Base-by-base conservation (phyloP, 2,888 invertebrate genomes). In the Harpalus rubripes region DNA sequence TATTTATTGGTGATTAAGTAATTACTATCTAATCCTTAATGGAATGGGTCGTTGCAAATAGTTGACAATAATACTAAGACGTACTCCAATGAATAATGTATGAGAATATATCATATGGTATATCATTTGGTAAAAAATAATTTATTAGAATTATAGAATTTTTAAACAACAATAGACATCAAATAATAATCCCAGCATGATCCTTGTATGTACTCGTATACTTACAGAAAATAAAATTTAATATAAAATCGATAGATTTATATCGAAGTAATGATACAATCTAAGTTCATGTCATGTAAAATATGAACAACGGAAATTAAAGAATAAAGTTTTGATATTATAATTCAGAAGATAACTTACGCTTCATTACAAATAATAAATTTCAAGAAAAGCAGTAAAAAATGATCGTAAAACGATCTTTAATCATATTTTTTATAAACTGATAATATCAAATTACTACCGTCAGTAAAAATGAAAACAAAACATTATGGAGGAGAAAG, bases 1-100 rank as follows among this genome's bases (percentile, higher is more conserved):
- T 58, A 72, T 82, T 82, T 82, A 58, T 72, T 82, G 72, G 59
- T 82, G n/a, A 82, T 82, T 82, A 41, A 56, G n/a, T 22, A 72
- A 82, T 82, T 82, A 82, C 52, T 65, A 63, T 63, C 10, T 8
- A 63, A 63, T 7, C 16, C 16, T 12, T 63, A 15, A 63, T 63
- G 63, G 63, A 16, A 63, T 63, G 63, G 63, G 6, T 63, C 18
- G 3, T 18, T 22, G 10, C 10, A 63, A 63, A 8, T 63, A 63
- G 10, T 63, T 63, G 39, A 32, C 32, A 56, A 6, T 56, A 15
- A 15, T 6, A 12, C n/a, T n/a, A 12, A 12, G 12, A 15, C 1
- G 6, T 12, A 56, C n/a, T 15, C 2, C 56, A 56, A 56, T 56
- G 1, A 56, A 15, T 12, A 56, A 12, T 56, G 56, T 15, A 56